phyloP scores from a whole-genome alignment of 1,140 invertebrate genomes.

The Heliconius himera region DNA sequence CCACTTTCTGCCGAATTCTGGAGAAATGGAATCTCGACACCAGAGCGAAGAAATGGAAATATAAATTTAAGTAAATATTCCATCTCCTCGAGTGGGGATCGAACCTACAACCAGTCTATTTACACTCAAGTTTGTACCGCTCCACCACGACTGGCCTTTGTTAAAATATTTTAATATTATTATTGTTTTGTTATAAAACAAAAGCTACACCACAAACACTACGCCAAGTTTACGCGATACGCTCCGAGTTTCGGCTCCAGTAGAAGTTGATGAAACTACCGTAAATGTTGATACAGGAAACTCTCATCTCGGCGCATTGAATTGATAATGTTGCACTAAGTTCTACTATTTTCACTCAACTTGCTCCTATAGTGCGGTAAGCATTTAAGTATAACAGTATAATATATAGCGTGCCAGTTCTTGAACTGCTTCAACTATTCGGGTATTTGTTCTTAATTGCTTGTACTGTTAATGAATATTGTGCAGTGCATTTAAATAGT shows the following conservation, averaged over 20 bases:
- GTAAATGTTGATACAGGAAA: conserved; percentile 50
- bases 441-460: conserved; percentile 12
- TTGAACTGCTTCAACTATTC: conserved; percentile 6
- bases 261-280: conserved; percentile 47
- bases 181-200: conserved; percentile 7
- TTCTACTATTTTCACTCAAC: conserved; percentile 24
- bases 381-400: conserved; percentile 6
- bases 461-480: background rate
- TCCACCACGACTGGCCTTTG: no score
- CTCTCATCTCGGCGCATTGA: conserved; percentile 48
- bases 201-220: conserved; percentile 14
- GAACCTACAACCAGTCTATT: no score
- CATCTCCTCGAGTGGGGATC: no score
- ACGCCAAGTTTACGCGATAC: conserved; percentile 24
- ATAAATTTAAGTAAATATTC: no score
- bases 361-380: conserved; percentile 19
- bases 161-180: background rate
- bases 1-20: no score
- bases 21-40: no score
- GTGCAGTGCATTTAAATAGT: background rate
- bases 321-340: conserved; percentile 48
- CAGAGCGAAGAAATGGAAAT: no score
- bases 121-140: no score
- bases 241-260: conserved; percentile 40
- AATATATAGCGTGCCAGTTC: background rate